phyloP scores from a whole-genome alignment of 2,888 invertebrate genomes.

The Macrophya alboannulata region DNA sequence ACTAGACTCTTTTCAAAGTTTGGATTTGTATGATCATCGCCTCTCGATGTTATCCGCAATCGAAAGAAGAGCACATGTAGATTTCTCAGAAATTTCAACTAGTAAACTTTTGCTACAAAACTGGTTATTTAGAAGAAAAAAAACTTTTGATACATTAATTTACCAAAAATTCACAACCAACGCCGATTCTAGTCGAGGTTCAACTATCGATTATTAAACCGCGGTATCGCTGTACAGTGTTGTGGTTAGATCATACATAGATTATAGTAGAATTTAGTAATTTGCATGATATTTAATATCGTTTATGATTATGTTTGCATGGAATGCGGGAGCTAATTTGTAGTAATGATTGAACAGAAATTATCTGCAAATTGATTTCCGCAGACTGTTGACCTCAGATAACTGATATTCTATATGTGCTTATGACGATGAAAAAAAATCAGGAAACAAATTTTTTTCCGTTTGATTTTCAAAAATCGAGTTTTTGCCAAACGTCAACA shows the following conservation, averaged over 20 bases:
- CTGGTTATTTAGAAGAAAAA: no score
- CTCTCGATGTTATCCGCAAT: no score
- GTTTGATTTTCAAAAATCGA: no score
- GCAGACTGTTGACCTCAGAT: background rate
- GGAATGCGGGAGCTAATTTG: background rate
- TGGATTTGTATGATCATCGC: no score
- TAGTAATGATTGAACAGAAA: slow-evolving; percentile 18
- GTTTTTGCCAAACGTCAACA: no score
- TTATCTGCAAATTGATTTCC: slow-evolving; percentile 12
- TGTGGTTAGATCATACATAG: background rate
- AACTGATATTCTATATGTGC: background rate
- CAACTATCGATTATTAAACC: background rate
- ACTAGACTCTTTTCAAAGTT: no score
- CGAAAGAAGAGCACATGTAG: no score
- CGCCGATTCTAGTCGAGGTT: background rate
- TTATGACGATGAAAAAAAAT: background rate
- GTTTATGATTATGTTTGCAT: slow-evolving; percentile 17
- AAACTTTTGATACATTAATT: no score
- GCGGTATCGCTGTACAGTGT: background rate
- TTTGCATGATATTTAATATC: slow-evolving; percentile 10
- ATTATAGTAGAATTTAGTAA: background rate
- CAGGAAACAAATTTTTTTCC: no score
- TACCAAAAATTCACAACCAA: no score
- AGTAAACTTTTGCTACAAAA: no score
- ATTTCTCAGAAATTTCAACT: no score